Conservation (phyloP, 2,113 vertebrate genomes). For the Otolemur garnettii region DNA sequence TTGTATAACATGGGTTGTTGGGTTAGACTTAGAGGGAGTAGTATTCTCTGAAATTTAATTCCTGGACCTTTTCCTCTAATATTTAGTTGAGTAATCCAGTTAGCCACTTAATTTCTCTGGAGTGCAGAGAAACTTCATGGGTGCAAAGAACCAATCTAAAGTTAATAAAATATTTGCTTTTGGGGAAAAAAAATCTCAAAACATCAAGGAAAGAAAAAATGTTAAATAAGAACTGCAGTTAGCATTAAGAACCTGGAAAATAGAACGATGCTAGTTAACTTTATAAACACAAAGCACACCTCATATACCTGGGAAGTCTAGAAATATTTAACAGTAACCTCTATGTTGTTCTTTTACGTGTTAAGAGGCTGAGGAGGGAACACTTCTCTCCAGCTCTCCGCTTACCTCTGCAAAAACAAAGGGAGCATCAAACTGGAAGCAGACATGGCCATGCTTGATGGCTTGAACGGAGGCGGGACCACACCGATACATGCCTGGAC, state of each 20-base stretch:
- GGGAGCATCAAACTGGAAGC: constrained; percentile 94
- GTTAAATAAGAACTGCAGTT: background rate
- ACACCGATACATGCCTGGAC: constrained; percentile 96
- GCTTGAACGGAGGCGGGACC: constrained; percentile 96
- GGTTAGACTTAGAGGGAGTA: background rate
- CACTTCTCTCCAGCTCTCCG: background rate
- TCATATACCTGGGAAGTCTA: background rate
- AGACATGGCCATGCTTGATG: constrained; percentile 95
- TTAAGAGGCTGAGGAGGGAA: background rate
- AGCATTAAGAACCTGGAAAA: background rate
- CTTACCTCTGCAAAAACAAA: constrained; percentile 97
- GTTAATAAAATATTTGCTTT: constrained; percentile 2
- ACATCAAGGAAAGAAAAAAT: background rate
- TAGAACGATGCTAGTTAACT: background rate
- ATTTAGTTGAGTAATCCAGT: background rate
- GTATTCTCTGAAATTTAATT: background rate
- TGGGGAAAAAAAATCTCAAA: background rate
- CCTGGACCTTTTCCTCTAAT: background rate
- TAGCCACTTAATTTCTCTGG: background rate
- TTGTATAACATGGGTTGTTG: background rate
- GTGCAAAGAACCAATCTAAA: background rate
- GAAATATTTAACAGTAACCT: background rate
- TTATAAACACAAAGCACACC: background rate
- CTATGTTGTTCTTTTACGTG: background rate
- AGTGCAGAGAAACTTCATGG: background rate